These are phyloP conservation scores for Rhaphigaster nebulosa DNA, from an alignment of 2,888 invertebrate species.

Conservation along the genomic window DNA sequence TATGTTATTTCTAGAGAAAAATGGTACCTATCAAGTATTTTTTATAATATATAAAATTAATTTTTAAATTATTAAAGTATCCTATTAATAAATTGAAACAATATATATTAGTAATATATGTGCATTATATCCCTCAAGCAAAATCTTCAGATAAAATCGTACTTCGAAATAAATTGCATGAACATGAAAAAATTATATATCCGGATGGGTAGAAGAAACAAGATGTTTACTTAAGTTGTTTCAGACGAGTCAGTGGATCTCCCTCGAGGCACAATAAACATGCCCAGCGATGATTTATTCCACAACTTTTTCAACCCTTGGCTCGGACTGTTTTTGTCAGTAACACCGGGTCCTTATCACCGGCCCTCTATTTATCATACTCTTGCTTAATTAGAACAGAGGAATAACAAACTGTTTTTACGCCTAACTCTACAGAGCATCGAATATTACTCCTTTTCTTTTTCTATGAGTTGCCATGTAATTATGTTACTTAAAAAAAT, in stretches of 20 bases:
- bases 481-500: neutral
- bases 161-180: neutral
- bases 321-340: conserved; percentile 12
- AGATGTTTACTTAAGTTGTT: conserved; percentile 38
- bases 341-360: neutral
- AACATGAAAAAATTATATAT: neutral
- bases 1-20: no score
- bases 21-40: no score
- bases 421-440: neutral
- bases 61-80: no score
- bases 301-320: conserved; percentile 29
- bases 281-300: conserved; percentile 6
- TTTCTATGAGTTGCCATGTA: neutral
- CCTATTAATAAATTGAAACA: no score
- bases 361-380: neutral
- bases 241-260: neutral
- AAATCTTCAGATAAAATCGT: neutral
- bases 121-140: neutral
- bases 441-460: neutral
- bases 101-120: neutral
- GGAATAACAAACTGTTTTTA: conserved; percentile 22
- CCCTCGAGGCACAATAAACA: conserved; percentile 27
- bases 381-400: neutral
- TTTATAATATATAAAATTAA: no score
- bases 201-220: neutral